Evolutionary conservation across 2,113 vertebrate genomes (phyloP).

Genomic region (Cottus gobio): DNA sequence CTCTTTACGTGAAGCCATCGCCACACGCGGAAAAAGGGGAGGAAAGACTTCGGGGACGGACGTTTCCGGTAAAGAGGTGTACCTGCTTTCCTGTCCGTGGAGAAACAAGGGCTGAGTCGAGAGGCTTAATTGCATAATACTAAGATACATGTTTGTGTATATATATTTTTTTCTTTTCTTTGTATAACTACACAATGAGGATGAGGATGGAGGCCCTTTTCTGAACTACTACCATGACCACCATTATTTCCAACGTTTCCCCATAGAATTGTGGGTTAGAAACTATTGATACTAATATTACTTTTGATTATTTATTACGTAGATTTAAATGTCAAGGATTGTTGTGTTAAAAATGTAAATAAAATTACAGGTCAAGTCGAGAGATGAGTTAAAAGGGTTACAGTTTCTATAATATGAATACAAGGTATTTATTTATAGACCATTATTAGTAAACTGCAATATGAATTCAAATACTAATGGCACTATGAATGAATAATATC

Average conservation of each 20-base stretch:
- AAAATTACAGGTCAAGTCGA: background rate
- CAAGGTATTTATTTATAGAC: background rate
- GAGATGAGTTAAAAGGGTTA: background rate
- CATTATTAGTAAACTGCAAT: background rate
- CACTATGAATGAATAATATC: background rate
- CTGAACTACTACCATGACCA: too few relatives aligned
- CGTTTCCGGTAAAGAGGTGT: slow-evolving; percentile 52
- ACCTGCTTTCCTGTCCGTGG: slow-evolving; percentile 39
- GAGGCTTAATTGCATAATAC: background rate
- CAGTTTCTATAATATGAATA: background rate
- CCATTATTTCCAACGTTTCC: too few relatives aligned
- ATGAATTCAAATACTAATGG: background rate
- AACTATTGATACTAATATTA: too few relatives aligned
- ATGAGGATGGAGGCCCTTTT: background rate
- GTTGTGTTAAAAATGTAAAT: too few relatives aligned
- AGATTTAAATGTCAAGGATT: too few relatives aligned
- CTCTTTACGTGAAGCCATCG: slow-evolving; percentile 71
- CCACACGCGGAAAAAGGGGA: slow-evolving; percentile 62
- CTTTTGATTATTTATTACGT: too few relatives aligned
- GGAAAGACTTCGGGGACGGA: slow-evolving; percentile 49
- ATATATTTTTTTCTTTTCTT: too few relatives aligned
- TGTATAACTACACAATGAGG: background rate
- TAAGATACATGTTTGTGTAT: background rate
- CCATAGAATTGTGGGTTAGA: too few relatives aligned
- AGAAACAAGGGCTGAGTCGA: slow-evolving; percentile 33